phyloP scores from a whole-genome alignment of 2,113 vertebrate species.

The Chloropsis hardwickii region DNA sequence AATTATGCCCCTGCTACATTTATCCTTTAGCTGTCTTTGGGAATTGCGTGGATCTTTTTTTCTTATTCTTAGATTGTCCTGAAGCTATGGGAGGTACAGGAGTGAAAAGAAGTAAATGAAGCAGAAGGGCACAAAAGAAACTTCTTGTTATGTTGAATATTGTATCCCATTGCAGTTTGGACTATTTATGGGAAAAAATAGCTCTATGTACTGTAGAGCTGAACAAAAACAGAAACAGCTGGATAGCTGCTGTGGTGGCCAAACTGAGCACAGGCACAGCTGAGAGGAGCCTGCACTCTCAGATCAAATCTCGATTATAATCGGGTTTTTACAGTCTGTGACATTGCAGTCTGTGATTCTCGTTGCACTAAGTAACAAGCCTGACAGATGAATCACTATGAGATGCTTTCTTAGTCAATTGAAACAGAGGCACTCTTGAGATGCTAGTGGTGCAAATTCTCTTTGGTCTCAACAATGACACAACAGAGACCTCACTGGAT shows the following conservation, averaged over 20 bases:
- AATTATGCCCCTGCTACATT: background rate
- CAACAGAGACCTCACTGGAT: background rate
- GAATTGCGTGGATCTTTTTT: fast-evolving
- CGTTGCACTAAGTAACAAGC: background rate
- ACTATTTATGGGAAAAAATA: background rate
- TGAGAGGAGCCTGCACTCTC: background rate
- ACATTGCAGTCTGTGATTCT: background rate
- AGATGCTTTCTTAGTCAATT: background rate
- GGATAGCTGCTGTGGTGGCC: background rate
- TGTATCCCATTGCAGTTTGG: background rate
- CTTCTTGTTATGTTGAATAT: background rate
- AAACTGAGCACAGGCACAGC: background rate
- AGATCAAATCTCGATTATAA: background rate
- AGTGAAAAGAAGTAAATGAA: background rate
- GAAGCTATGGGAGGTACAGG: background rate
- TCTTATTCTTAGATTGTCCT: background rate
- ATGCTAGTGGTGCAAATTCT: background rate
- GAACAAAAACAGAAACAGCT: background rate
- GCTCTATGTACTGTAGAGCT: background rate
- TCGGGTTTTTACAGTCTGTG: background rate
- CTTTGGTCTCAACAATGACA: background rate
- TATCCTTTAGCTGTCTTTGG: background rate
- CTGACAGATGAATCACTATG: background rate
- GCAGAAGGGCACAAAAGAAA: background rate
- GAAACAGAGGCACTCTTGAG: background rate